Conservation (phyloP, 2,888 invertebrate genomes). For the Tethea ocularis region DNA sequence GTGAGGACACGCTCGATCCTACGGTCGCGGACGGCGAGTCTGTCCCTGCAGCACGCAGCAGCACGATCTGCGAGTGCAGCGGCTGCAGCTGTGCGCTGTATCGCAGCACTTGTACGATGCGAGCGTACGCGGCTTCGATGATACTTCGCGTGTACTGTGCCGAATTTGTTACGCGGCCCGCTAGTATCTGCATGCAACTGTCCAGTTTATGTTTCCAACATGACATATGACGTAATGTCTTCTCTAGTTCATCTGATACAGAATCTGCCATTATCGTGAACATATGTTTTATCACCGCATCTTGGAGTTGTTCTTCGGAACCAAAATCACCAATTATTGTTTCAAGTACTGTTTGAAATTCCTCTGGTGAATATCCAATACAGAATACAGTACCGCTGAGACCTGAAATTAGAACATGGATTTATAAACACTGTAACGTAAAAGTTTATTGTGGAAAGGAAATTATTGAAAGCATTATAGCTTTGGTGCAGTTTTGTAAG, state of each 20-base stretch:
- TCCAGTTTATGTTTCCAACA: conserved; percentile 49
- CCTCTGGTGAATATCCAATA: conserved; percentile 54
- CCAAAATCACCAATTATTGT: conserved; percentile 25
- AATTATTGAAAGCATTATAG: too few relatives aligned
- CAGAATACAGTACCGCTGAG: conserved; percentile 54
- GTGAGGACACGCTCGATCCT: conserved; percentile 16
- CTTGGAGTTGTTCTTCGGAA: conserved; percentile 36
- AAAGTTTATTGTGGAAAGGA: not conserved
- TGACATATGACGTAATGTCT: conserved; percentile 16
- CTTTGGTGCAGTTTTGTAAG: too few relatives aligned
- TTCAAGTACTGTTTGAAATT: conserved; percentile 34
- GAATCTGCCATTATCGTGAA: conserved; percentile 37
- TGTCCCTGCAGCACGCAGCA: conserved; percentile 29
- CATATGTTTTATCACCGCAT: conserved; percentile 44
- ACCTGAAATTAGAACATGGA: conserved; percentile 39
- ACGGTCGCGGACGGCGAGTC: conserved; percentile 19
- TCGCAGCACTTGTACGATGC: conserved; percentile 32
- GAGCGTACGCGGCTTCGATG: conserved; percentile 42
- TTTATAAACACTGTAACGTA: not conserved
- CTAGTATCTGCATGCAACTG: conserved; percentile 32
- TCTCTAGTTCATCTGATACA: conserved; percentile 24
- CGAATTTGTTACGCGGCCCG: conserved; percentile 42
- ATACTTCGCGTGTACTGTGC: conserved; percentile 44
- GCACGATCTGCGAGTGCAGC: conserved; percentile 40
- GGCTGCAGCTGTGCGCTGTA: conserved; percentile 22